A percentile compares a stretch with the other conserved stretches of the same genome.
These are phyloP conservation scores for Neoaliturus tenellus DNA, from an alignment of 2,888 invertebrate genomes.

Conservation along the genomic window DNA sequence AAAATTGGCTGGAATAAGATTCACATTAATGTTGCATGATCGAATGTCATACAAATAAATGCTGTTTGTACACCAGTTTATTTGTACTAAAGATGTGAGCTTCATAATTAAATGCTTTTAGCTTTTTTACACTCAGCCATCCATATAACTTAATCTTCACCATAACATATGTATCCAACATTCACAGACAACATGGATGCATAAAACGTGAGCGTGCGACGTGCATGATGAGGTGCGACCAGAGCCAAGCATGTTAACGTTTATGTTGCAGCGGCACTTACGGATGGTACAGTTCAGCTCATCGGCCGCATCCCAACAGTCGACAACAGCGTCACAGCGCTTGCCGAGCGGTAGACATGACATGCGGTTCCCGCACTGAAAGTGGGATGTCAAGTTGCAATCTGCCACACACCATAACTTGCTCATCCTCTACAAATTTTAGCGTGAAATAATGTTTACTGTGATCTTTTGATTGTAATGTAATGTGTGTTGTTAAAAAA, in stretches of 20 bases:
- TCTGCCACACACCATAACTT: constrained; percentile 72
- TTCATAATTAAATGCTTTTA: no score
- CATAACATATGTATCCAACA: neutral
- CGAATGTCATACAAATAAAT: no score
- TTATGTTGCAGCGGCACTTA: constrained; percentile 18
- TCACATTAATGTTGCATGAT: no score
- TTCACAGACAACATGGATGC: neutral
- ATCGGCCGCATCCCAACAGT: constrained; percentile 87
- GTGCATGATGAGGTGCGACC: neutral
- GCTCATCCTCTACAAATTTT: constrained; percentile 3
- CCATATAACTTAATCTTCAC: constrained; percentile 59
- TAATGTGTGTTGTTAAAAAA: no score
- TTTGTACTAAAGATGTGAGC: no score
- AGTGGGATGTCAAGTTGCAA: constrained; percentile 80
- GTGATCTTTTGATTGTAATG: no score
- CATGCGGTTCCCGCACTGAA: constrained; percentile 84
- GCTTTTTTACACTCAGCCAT: no score
- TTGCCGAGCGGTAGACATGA: constrained; percentile 83
- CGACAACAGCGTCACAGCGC: constrained; percentile 82
- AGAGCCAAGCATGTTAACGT: neutral
- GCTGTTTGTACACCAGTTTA: no score
- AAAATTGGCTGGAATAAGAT: no score
- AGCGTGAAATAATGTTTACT: no score
- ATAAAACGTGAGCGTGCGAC: neutral
- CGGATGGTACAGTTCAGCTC: constrained; percentile 81